A percentile compares a stretch with the other conserved stretches of the same genome.
Conservation (phyloP, 2,797 vertebrate species). For the Hafferia zeledoni region DNA sequence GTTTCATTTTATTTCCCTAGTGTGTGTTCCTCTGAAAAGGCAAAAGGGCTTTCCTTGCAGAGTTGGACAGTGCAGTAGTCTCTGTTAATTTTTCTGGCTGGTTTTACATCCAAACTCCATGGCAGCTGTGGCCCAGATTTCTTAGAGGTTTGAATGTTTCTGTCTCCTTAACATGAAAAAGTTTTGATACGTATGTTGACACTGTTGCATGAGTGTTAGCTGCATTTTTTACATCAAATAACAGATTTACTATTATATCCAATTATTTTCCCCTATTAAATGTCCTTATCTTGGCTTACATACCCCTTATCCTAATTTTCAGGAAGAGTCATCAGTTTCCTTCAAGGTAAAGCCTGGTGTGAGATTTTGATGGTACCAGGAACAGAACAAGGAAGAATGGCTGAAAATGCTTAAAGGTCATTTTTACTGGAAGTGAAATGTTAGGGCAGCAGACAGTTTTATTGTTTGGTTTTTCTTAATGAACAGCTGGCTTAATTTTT, state of each 20-base stretch:
- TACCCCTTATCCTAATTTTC: background rate
- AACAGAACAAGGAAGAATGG: background rate
- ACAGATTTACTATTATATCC: background rate
- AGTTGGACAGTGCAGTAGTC: background rate
- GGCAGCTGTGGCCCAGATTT: background rate
- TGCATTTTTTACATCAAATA: background rate
- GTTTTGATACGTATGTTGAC: background rate
- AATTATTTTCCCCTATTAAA: background rate
- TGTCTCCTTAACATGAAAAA: background rate
- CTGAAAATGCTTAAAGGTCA: background rate
- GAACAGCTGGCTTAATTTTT: background rate
- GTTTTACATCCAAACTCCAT: accelerated
- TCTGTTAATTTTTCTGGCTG: background rate
- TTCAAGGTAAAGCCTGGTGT: background rate
- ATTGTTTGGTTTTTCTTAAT: background rate
- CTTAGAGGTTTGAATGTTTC: background rate
- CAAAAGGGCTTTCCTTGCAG: background rate
- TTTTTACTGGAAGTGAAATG: background rate
- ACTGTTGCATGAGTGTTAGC: background rate
- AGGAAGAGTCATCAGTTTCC: background rate
- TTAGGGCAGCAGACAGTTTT: background rate
- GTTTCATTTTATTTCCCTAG: background rate
- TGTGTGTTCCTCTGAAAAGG: background rate
- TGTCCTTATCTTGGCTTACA: background rate
- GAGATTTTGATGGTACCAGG: background rate